These are phyloP conservation scores for Chionis minor DNA, from an alignment of 2,113 vertebrate genomes.

Conservation along the genomic window DNA sequence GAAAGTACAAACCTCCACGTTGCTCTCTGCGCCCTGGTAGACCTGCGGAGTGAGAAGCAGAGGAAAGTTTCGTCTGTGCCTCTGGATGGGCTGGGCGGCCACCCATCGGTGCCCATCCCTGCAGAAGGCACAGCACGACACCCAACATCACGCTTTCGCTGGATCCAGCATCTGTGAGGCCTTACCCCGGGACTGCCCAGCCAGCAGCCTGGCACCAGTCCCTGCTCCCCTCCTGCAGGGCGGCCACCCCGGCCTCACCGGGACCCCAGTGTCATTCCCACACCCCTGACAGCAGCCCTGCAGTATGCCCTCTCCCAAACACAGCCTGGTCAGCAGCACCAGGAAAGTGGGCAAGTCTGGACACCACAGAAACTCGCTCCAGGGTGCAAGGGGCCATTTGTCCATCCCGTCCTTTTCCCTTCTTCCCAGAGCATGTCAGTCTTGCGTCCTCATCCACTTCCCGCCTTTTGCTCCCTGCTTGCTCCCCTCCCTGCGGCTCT, in stretches of 20 bases:
- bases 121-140: background rate
- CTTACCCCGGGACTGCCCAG: background rate
- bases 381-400: background rate
- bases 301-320: background rate
- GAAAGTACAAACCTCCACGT: slow-evolving; percentile 81
- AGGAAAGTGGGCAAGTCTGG: background rate
- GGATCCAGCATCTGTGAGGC: background rate
- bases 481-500: background rate
- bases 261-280: background rate
- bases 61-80: background rate
- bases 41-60: slow-evolving; percentile 68
- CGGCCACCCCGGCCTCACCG: background rate
- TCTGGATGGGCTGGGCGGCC: background rate
- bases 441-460: background rate
- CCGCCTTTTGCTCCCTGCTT: background rate
- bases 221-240: background rate
- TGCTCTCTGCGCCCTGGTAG: slow-evolving; percentile 81
- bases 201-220: background rate
- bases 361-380: background rate
- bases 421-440: background rate
- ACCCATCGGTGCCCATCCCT: background rate
- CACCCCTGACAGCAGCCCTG: background rate
- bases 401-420: background rate
- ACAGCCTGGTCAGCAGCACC: background rate
- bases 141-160: background rate